Evolutionary conservation across 2,113 vertebrate genomes (phyloP).

Genomic region (Cololabis saira): DNA sequence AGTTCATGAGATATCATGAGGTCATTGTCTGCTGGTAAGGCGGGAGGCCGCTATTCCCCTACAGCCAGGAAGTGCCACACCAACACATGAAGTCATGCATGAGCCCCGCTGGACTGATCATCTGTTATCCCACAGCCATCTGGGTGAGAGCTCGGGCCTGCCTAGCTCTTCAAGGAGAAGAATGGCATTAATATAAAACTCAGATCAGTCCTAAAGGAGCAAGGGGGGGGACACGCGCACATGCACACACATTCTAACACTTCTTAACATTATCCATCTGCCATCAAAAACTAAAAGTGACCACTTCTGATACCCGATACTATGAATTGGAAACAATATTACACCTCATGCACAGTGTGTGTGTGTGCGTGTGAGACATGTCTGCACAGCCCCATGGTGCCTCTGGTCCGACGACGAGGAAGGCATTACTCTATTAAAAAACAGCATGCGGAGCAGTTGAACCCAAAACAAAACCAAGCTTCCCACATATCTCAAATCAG

Average conservation of each 20-base stretch:
- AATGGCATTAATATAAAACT: constrained; percentile 57
- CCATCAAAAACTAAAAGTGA: constrained; percentile 17
- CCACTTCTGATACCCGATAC: background rate
- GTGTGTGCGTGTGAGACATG: background rate
- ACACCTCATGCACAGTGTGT: background rate
- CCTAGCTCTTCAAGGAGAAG: constrained; percentile 65
- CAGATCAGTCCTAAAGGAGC: constrained; percentile 43
- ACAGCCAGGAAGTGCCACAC: constrained; percentile 41
- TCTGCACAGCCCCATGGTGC: background rate
- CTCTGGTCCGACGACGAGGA: background rate
- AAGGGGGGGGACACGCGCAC: too few species aligned
- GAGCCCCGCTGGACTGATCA: constrained; percentile 73
- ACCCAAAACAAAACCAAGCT: constrained; percentile 57
- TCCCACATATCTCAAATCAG: constrained; percentile 56
- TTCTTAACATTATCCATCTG: constrained; percentile 58
- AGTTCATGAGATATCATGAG: constrained; percentile 11
- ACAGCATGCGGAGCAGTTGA: constrained; percentile 1
- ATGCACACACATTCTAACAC: background rate
- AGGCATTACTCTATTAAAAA: constrained; percentile 10
- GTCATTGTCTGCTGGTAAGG: constrained; percentile 2
- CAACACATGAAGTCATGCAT: constrained; percentile 67
- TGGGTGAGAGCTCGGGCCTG: constrained; percentile 70
- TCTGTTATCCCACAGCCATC: constrained; percentile 76
- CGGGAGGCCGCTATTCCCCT: constrained; percentile 14
- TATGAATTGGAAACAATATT: background rate